These are phyloP conservation scores for Eriosoma lanigerum DNA, from an alignment of 1,140 invertebrate species.

Conservation along the genomic window DNA sequence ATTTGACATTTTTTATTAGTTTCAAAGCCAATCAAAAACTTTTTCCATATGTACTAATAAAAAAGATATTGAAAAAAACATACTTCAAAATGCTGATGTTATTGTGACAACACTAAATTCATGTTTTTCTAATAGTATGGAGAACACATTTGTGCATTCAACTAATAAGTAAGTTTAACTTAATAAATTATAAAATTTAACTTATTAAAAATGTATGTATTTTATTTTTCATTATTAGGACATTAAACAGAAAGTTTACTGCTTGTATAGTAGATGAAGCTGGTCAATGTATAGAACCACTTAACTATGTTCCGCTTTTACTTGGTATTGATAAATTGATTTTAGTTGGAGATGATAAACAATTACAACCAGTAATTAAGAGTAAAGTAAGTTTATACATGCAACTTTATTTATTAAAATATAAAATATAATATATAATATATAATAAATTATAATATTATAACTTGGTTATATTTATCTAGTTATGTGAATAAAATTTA, in stretches of 20 bases:
- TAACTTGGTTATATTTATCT: too few species aligned
- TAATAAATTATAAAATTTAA: too few species aligned
- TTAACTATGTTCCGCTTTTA: slow-evolving; percentile 77
- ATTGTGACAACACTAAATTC: slow-evolving; percentile 39
- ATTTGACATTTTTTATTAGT: slow-evolving; percentile 31
- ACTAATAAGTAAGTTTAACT: slow-evolving; percentile 30
- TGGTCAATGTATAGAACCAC: slow-evolving; percentile 80
- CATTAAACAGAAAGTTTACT: slow-evolving; percentile 22
- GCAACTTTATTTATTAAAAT: background rate
- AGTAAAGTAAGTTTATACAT: slow-evolving; percentile 63
- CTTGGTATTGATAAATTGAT: slow-evolving; percentile 73
- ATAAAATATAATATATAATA: background rate
- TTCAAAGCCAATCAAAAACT: slow-evolving; percentile 2
- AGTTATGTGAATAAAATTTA: too few species aligned
- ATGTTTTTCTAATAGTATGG: slow-evolving; percentile 35
- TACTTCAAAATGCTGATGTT: slow-evolving; percentile 39
- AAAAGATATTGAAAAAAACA: slow-evolving; percentile 22
- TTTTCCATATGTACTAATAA: slow-evolving; percentile 14
- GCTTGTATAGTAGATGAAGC: slow-evolving; percentile 89
- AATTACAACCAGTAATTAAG: slow-evolving; percentile 79
- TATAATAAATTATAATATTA: too few species aligned
- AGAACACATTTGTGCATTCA: slow-evolving; percentile 4
- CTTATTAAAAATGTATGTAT: background rate
- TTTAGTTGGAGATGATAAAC: slow-evolving; percentile 85
- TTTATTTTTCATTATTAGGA: background rate